Base-by-base conservation (phyloP, 2,888 invertebrate species). In the Andrena bicolor region DNA sequence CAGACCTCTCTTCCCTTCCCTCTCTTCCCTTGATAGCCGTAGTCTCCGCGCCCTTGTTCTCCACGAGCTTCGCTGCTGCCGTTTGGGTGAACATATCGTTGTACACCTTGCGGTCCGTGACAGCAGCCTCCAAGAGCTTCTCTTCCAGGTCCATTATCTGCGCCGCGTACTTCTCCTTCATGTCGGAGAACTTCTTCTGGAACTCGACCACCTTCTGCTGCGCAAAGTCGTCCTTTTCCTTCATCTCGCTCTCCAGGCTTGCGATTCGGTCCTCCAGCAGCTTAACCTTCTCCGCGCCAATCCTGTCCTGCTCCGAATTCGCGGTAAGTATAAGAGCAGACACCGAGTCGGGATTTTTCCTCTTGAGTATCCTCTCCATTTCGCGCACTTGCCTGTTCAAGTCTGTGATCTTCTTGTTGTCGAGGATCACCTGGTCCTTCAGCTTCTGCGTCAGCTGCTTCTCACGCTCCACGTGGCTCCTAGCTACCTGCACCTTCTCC, bases 281-380 rank as follows among this genome's bases (percentile, higher is more conserved):
- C 89, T 95, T 96, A 69, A 93, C 87, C 65, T 93, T 94, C 49
- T 94, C 93, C 3, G 85, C 65, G 53, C 91, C 90, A 1, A 91
- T 87, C 30, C 89, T 91, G 2, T 93, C 93, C 48, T 92, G 91
- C 60, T 93, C 93, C 0, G 93, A 92, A 63, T 93, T 94, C 2
- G 93, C 92, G 0, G 94, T 91, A 6, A 94, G 73, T 90, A 97
- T 97, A 66, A 97, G 94, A 4, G 97, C 97, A 0, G 97, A 97
- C 0, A 97, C 97, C 0, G 97, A 97, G 94, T 97, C 97, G 0
- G 97, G 97, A 94, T 97, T 97, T 92, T 97, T 97, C 76, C 97
- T 95, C 91, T 96, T 96, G 30, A 97, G 94, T 88, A 97, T 97
- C 90, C 97, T 95, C 90, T 97, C 97, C 97, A 97, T 97, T 94